Percentiles rank a stretch among this genome's conserved stretches.
phyloP scores from a whole-genome alignment of 1,140 invertebrate species.

The Cecropterus lyciades region DNA sequence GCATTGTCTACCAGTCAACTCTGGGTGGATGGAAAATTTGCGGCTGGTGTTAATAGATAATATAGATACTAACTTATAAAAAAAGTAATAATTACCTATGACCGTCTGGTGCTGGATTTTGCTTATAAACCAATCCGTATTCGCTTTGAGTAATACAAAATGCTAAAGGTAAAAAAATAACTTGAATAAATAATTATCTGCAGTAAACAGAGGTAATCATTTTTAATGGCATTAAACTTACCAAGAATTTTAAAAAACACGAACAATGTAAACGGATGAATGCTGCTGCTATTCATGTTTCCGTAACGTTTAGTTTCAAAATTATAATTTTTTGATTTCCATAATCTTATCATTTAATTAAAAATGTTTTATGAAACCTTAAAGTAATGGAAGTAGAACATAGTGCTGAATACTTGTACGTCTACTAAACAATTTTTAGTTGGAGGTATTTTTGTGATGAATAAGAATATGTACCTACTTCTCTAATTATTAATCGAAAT shows the following conservation, averaged over 20 bases:
- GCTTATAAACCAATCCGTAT: constrained; percentile 36
- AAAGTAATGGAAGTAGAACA: background rate
- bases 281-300: constrained; percentile 27
- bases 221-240: background rate
- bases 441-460: too few species aligned
- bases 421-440: too few species aligned
- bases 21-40: too few species aligned
- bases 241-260: background rate
- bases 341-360: constrained; percentile 33
- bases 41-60: too few species aligned
- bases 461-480: too few species aligned
- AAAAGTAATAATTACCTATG: constrained; percentile 48
- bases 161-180: background rate
- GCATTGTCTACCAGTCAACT: too few species aligned
- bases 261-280: background rate
- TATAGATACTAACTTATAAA: too few species aligned
- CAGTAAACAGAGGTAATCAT: too few species aligned
- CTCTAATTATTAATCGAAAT: too few species aligned
- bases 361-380: constrained; percentile 8
- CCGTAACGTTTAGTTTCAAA: constrained; percentile 25
- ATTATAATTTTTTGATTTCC: constrained; percentile 36
- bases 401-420: too few species aligned
- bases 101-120: constrained; percentile 59
- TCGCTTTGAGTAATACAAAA: background rate
- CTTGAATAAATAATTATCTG: too few species aligned